Percentiles rank a stretch among this genome's conserved stretches.
phyloP scores from a whole-genome alignment of 1,140 invertebrate genomes.

The Hetaerina americana region DNA sequence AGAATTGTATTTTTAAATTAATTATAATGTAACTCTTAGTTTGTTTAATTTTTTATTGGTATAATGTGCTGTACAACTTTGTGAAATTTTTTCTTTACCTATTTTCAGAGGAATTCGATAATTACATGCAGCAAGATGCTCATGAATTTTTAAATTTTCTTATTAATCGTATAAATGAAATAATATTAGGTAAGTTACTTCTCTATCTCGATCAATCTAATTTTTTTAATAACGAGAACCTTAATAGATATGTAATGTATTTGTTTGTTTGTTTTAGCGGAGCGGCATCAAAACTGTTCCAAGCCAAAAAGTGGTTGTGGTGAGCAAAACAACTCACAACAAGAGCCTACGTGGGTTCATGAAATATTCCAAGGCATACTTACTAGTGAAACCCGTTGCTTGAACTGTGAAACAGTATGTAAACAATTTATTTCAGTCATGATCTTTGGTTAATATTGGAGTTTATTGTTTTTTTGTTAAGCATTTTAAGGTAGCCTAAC shows the following conservation, averaged over 20 bases:
- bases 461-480: no score
- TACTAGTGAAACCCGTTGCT: slow-evolving; percentile 96
- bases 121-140: slow-evolving; percentile 99
- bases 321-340: slow-evolving; percentile 37
- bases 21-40: neutral
- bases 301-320: slow-evolving; percentile 20
- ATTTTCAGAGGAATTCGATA: slow-evolving; percentile 92
- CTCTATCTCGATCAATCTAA: neutral
- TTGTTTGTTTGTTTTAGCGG: slow-evolving; percentile 40
- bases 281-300: slow-evolving; percentile 57
- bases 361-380: slow-evolving; percentile 99
- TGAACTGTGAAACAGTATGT: slow-evolving; percentile 96
- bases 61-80: neutral
- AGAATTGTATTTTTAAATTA: neutral
- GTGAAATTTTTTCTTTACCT: slow-evolving; percentile 9
- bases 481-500: no score
- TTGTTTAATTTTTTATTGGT: neutral
- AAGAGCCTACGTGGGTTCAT: slow-evolving; percentile 96
- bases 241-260: neutral
- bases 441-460: no score
- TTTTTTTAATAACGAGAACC: neutral
- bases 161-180: slow-evolving; percentile 92
- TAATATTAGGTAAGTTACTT: slow-evolving; percentile 59
- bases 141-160: slow-evolving; percentile 99
- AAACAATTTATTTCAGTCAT: no score